phyloP scores from a whole-genome alignment of 2,888 invertebrate genomes.

The Ectobius pallidus region DNA sequence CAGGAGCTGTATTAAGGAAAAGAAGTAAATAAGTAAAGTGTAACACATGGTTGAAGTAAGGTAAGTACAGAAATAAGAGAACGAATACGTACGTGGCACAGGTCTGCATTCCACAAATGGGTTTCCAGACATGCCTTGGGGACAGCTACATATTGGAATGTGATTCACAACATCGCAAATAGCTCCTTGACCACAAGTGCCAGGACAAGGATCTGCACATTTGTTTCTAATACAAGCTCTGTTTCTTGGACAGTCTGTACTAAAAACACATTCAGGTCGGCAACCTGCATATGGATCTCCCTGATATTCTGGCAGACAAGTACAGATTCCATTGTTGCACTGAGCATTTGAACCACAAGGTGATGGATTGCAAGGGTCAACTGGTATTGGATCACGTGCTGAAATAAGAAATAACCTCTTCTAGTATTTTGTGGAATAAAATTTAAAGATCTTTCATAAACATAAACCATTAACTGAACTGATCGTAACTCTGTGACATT shows the following conservation, averaged over 20 bases:
- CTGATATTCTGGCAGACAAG: slow-evolving; percentile 53
- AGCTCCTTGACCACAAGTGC: slow-evolving; percentile 77
- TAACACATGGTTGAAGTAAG: neutral
- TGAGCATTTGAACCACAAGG: slow-evolving; percentile 70
- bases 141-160: slow-evolving; percentile 77
- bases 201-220: slow-evolving; percentile 74
- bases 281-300: slow-evolving; percentile 54
- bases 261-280: slow-evolving; percentile 74
- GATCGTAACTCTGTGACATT: too few species aligned
- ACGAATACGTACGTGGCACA: slow-evolving; percentile 58
- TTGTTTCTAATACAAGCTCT: slow-evolving; percentile 73
- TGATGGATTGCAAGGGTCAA: slow-evolving; percentile 75
- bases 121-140: slow-evolving; percentile 70
- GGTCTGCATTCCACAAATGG: slow-evolving; percentile 71
- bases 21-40: neutral
- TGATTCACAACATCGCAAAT: slow-evolving; percentile 76
- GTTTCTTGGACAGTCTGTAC: slow-evolving; percentile 72
- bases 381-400: slow-evolving; percentile 54
- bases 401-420: too few species aligned
- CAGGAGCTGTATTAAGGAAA: slow-evolving; percentile 54
- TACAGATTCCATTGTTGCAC: slow-evolving; percentile 64
- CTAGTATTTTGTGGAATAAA: too few species aligned
- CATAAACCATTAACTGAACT: too few species aligned
- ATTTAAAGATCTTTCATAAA: too few species aligned
- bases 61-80: neutral